Percentiles rank a stretch among this genome's conserved stretches.
phyloP scores from a whole-genome alignment of 30 jellyfish, hydroid and myxozoan species.

The Turritopsis dohrnii region DNA sequence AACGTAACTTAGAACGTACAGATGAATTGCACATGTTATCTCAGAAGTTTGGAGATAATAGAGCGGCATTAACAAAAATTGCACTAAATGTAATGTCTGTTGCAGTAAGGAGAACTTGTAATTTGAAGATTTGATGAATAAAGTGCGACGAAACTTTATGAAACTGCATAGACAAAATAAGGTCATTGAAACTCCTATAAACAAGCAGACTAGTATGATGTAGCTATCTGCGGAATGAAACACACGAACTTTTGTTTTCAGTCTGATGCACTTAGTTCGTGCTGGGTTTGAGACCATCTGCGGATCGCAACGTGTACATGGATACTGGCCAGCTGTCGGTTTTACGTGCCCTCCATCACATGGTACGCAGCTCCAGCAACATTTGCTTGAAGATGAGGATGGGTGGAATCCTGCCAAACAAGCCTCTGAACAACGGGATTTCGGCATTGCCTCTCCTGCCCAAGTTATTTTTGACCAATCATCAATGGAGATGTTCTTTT shows the following conservation, averaged over 20 bases:
- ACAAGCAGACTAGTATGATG: background rate
- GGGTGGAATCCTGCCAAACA: slow-evolving; percentile 52
- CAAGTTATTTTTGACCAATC: background rate
- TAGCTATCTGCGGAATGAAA: background rate
- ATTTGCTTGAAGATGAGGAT: slow-evolving; percentile 28
- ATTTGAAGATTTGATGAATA: slow-evolving; percentile 58
- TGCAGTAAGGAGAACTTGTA: slow-evolving; percentile 46
- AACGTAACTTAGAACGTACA: slow-evolving; percentile 30
- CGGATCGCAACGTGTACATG: slow-evolving; percentile 36
- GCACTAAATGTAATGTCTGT: slow-evolving; percentile 19
- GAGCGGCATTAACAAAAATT: slow-evolving; percentile 33
- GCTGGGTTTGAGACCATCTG: slow-evolving; percentile 30
- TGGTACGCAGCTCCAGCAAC: slow-evolving; percentile 63
- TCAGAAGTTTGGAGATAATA: slow-evolving; percentile 16
- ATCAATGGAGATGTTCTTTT: background rate
- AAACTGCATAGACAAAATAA: slow-evolving; percentile 16
- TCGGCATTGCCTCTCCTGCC: background rate
- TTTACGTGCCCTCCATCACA: slow-evolving; percentile 35
- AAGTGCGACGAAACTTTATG: slow-evolving; percentile 46
- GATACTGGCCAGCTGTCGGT: background rate
- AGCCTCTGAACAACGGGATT: slow-evolving; percentile 33
- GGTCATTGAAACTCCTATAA: slow-evolving; percentile 28
- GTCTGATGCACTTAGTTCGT: background rate
- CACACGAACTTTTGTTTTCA: background rate
- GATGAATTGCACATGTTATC: slow-evolving; percentile 28